phyloP scores from a whole-genome alignment of 2,888 invertebrate species.

The Nineta flava region DNA sequence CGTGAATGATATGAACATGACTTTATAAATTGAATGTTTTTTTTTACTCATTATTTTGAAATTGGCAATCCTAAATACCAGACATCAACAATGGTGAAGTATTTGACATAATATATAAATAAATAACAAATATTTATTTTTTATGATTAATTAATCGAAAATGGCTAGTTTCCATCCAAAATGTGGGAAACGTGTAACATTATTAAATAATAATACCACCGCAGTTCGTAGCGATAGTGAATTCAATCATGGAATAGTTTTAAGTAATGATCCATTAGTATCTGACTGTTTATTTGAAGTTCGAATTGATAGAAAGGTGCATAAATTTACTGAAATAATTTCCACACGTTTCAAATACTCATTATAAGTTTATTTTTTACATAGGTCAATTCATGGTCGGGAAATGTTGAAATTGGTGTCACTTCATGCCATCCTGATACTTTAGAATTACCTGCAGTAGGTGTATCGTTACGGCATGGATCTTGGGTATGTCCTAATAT shows the following conservation, averaged over 20 bases:
- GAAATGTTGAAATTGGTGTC: slow-evolving; percentile 60
- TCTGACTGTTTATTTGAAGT: slow-evolving; percentile 78
- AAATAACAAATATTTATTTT: background rate
- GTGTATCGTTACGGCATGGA: slow-evolving; percentile 60
- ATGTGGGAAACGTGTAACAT: slow-evolving; percentile 71
- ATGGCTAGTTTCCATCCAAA: slow-evolving; percentile 57
- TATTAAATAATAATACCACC: slow-evolving; percentile 70
- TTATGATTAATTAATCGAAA: background rate
- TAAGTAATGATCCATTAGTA: slow-evolving; percentile 61
- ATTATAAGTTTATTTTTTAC: background rate
- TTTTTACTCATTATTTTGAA: too few species aligned
- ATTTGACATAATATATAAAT: background rate
- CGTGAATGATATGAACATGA: too few species aligned
- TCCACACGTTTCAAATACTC: too few species aligned
- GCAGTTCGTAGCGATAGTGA: slow-evolving; percentile 66
- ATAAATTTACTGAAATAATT: background rate
- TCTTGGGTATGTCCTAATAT: slow-evolving; percentile 49
- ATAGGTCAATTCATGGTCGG: slow-evolving; percentile 62
- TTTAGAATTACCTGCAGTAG: slow-evolving; percentile 55
- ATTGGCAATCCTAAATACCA: background rate
- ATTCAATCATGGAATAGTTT: slow-evolving; percentile 77
- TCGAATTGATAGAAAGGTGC: slow-evolving; percentile 76
- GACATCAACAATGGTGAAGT: background rate
- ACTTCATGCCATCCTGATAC: slow-evolving; percentile 52
- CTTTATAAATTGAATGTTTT: too few species aligned